phyloP scores from a whole-genome alignment of 2,888 invertebrate genomes.

The Drosophila robusta region DNA sequence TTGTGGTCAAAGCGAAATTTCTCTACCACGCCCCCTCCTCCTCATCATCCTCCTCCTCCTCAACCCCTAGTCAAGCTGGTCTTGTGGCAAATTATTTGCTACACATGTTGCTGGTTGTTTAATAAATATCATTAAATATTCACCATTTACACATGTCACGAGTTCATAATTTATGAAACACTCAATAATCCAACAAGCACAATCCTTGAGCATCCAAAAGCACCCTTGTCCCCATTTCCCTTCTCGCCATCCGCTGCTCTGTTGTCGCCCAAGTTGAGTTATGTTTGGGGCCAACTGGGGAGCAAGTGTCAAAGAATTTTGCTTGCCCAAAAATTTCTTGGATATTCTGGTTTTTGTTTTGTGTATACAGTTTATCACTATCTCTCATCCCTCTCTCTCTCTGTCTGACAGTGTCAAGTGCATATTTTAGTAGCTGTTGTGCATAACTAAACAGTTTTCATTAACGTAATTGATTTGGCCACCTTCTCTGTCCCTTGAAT shows the following conservation, averaged over 20 bases:
- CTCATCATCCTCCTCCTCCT: too few relatives aligned
- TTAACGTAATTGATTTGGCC: slow-evolving; percentile 66
- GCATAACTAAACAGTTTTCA: slow-evolving; percentile 63
- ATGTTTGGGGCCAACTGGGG: slow-evolving; percentile 40
- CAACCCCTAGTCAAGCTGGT: neutral
- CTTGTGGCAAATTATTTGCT: slow-evolving; percentile 22
- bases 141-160: slow-evolving; percentile 50
- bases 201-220: slow-evolving; percentile 1
- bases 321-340: slow-evolving; percentile 34
- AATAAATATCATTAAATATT: slow-evolving; percentile 58
- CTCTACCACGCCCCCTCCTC: neutral
- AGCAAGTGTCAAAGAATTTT: slow-evolving; percentile 53
- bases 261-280: slow-evolving; percentile 22
- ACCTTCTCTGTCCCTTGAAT: neutral
- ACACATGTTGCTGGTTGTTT: slow-evolving; percentile 25
- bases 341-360: neutral
- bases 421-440: slow-evolving; percentile 49
- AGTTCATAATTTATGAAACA: slow-evolving; percentile 52
- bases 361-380: neutral
- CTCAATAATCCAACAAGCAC: slow-evolving; percentile 40
- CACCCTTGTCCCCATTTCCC: neutral
- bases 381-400: neutral
- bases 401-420: slow-evolving; percentile 40
- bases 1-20: slow-evolving; percentile 57
- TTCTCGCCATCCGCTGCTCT: neutral